Conservation (phyloP, 1,140 invertebrate genomes). For the Pogonus chalceus region DNA sequence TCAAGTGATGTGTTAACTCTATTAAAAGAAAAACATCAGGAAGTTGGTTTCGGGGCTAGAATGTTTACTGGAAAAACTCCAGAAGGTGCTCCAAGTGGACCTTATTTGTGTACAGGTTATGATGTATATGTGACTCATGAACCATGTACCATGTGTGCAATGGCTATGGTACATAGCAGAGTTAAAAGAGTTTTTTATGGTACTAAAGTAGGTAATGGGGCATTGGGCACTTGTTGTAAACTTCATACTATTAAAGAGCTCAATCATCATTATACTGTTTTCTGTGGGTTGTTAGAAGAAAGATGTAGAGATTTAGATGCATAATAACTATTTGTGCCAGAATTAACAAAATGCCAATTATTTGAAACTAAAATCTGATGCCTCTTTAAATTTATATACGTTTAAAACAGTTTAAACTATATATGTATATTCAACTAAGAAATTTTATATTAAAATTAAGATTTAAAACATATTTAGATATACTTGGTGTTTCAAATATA, state of each 20-base stretch:
- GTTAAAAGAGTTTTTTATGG: slow-evolving; percentile 74
- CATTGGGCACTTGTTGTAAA: slow-evolving; percentile 57
- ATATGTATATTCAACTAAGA: no score
- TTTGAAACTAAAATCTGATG: no score
- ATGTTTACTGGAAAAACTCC: slow-evolving; percentile 30
- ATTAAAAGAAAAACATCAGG: slow-evolving; percentile 22
- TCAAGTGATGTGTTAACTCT: slow-evolving; percentile 19
- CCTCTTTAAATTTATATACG: no score
- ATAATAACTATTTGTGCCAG: no score
- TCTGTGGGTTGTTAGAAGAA: slow-evolving; percentile 27
- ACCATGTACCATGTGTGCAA: slow-evolving; percentile 88
- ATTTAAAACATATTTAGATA: no score
- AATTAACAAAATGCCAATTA: no score
- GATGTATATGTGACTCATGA: slow-evolving; percentile 75
- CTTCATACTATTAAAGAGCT: slow-evolving; percentile 68
- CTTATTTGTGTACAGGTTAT: slow-evolving; percentile 85
- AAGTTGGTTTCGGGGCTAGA: slow-evolving; percentile 24
- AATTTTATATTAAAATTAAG: no score
- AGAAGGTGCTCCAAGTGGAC: slow-evolving; percentile 36
- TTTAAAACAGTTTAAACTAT: no score
- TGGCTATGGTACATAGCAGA: slow-evolving; percentile 86
- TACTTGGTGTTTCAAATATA: no score
- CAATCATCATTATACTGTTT: slow-evolving; percentile 88
- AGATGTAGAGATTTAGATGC: slow-evolving; percentile 17
- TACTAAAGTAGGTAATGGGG: slow-evolving; percentile 48